Evolutionary conservation across 2,888 invertebrate genomes (phyloP).

Genomic region (Phyto melanocephala): DNA sequence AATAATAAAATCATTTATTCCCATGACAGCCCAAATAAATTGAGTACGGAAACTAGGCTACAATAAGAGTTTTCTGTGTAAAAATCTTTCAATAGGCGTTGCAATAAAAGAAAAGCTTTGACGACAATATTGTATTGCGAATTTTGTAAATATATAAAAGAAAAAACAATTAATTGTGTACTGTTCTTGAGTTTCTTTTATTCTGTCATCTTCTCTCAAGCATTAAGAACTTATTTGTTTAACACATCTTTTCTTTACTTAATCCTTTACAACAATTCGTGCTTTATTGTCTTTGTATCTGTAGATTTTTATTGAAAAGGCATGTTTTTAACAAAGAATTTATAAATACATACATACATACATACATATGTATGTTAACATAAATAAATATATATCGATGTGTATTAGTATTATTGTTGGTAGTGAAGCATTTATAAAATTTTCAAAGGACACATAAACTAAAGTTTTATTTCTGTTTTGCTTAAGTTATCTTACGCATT

Average conservation of each 20-base stretch:
- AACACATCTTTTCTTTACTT: background rate
- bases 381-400: too few species aligned
- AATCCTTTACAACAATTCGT: background rate
- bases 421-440: constrained; percentile 23
- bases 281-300: background rate
- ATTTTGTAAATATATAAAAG: too few species aligned
- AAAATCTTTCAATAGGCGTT: constrained; percentile 10
- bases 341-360: too few species aligned
- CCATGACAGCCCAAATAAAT: constrained; percentile 5
- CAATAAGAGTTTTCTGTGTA: background rate
- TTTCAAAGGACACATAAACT: background rate
- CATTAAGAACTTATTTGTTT: background rate
- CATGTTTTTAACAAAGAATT: background rate
- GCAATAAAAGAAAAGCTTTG: background rate
- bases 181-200: too few species aligned
- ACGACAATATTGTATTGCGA: background rate
- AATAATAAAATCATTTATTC: background rate
- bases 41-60: background rate
- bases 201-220: background rate
- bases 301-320: background rate
- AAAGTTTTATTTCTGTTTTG: background rate
- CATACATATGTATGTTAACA: too few species aligned
- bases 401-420: background rate
- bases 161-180: background rate
- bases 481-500: too few species aligned